These are phyloP conservation scores for Palythoa grandis DNA, from an alignment of 92 coral and sea anemone species.

Conservation along the genomic window DNA sequence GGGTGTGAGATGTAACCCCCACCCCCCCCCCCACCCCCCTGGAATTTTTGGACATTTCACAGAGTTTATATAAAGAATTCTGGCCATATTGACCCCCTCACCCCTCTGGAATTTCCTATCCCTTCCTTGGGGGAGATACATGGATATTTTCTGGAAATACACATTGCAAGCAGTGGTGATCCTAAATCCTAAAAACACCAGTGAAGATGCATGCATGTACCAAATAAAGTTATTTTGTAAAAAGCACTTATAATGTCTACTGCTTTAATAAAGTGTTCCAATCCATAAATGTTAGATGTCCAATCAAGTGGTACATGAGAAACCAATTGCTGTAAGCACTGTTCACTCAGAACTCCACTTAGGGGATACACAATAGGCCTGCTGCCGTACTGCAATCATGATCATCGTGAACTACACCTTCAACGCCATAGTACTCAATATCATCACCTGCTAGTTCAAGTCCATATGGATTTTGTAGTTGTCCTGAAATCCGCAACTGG, in stretches of 20 bases:
- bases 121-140: not conserved
- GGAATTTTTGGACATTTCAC: too few relatives aligned
- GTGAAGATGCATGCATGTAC: constrained; percentile 9
- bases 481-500: constrained; percentile 78
- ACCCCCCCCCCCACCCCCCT: too few relatives aligned
- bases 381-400: constrained; percentile 50
- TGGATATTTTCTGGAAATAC: constrained; percentile 15
- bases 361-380: constrained; percentile 58
- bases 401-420: constrained; percentile 56
- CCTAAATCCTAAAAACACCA: constrained; percentile 13
- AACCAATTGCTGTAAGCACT: constrained; percentile 40
- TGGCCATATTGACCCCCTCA: too few relatives aligned
- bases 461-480: constrained; percentile 71
- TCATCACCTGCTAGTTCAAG: constrained; percentile 50
- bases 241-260: constrained; percentile 43
- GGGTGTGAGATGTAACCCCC: not conserved
- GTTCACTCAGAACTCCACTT: constrained; percentile 38
- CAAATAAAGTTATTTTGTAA: constrained; percentile 23
- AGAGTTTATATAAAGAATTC: too few relatives aligned
- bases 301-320: constrained; percentile 49
- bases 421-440: constrained; percentile 56
- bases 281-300: constrained; percentile 53
- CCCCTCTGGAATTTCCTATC: too few relatives aligned
- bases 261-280: constrained; percentile 59
- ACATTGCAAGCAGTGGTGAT: constrained; percentile 16